A percentile compares a stretch with the other conserved stretches of the same genome.
Conservation (phyloP, 2,113 vertebrate species). For the Oceanites oceanicus region DNA sequence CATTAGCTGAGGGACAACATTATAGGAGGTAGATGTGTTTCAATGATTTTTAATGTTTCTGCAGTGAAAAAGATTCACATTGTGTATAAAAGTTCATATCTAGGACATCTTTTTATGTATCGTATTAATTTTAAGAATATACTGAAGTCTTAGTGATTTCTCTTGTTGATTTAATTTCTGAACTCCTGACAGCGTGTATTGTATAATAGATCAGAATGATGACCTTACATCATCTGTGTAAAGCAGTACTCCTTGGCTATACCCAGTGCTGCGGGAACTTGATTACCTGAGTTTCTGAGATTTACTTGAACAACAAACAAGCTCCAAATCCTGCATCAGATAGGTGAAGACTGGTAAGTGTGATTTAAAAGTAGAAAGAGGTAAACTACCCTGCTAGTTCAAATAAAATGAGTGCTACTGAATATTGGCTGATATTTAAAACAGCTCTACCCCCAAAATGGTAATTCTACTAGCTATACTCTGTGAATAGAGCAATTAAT, state of each 20-base stretch:
- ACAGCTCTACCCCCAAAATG: not conserved
- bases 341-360: not conserved
- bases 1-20: not conserved
- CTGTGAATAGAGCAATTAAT: not conserved
- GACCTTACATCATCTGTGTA: not conserved
- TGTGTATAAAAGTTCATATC: not conserved
- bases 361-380: not conserved
- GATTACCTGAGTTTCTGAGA: not conserved
- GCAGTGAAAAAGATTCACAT: not conserved
- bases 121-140: not conserved
- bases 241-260: not conserved
- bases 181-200: not conserved
- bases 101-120: not conserved
- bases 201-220: not conserved
- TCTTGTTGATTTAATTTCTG: not conserved
- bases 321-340: not conserved
- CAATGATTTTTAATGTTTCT: not conserved
- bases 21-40: not conserved
- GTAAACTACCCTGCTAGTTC: not conserved
- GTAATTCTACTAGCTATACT: not conserved
- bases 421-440: not conserved
- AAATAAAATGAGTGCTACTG: not conserved
- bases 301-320: not conserved
- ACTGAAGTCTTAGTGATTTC: not conserved
- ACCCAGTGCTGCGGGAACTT: not conserved